Evolutionary conservation across 2,888 invertebrate species (phyloP), one percentile per base, ranked within the genome.

Genomic region (Nebria salina): DNA sequence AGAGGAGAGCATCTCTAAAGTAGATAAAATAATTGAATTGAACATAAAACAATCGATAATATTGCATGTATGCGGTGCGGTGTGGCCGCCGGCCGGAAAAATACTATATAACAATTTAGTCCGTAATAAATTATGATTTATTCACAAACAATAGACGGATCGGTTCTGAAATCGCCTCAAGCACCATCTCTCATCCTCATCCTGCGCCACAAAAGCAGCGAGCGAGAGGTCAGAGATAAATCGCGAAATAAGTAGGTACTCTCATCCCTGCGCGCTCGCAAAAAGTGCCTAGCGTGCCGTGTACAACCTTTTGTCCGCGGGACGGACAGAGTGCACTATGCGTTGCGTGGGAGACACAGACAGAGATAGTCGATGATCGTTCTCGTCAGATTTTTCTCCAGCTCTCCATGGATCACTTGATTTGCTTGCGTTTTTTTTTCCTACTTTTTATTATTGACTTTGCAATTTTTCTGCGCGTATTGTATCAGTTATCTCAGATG

Each of bases 91-190:
- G 13, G 54, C 54, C 54, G 11, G 13, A 54, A 54, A 54, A 54
- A 54, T 54, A 54, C 54, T 11, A 54, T 54, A 54, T 54, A 54
- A 54, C 54, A 54, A 54, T 54, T 54, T 54, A 54, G 54, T 54
- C 13, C 13, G 54, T 54, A 54, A 54, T 54, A 78, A 78, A 78
- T 78, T 73, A 66, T 78, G 78, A 78, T 78, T 78, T 78, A 78
- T 78, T 54, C 66, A 66, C 66, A 78, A 78, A 78, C 78, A 78
- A 78, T 78, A 20, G 72, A 77, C 72, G 77, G 74, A 78, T 74
- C 54, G 72, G 78, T 78, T 78, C 77, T 65, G 64, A 54, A 77
- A 77, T 78, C 66, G 74, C 78, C 78, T 65, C 20, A 11, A 73
- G 78, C 42, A 54, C n/a, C 68, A 26, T 26, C 20, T 68, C 20